phyloP scores from a whole-genome alignment of 2,797 vertebrate species.

The Kryptolebias ocellatus region DNA sequence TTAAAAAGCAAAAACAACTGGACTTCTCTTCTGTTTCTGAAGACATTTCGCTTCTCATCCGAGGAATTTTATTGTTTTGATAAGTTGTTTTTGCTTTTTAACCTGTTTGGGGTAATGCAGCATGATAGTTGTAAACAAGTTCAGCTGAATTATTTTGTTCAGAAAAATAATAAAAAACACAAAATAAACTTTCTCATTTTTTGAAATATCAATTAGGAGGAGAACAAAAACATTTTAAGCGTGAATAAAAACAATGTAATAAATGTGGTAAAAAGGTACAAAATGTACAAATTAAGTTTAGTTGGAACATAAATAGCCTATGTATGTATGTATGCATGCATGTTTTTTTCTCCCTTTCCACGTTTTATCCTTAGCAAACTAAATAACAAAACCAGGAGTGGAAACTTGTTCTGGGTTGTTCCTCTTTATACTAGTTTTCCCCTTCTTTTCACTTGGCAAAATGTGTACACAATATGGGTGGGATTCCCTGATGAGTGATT shows the following conservation, averaged over 20 bases:
- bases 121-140: background rate
- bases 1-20: no score
- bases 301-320: background rate
- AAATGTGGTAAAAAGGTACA: no score
- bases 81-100: no score
- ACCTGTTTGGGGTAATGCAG: background rate
- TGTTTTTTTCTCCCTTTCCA: conserved; percentile 5
- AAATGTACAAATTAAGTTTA: background rate
- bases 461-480: conserved; percentile 41
- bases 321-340: background rate
- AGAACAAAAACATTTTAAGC: no score
- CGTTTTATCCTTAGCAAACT: conserved; percentile 18
- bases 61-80: no score
- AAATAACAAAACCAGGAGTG: conserved; percentile 25
- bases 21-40: no score
- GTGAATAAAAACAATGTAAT: no score
- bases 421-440: conserved; percentile 26
- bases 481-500: conserved; percentile 62
- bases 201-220: background rate
- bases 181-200: background rate
- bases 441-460: conserved; percentile 41
- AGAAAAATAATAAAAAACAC: background rate
- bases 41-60: no score
- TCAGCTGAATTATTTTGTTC: no score
- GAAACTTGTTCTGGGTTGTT: conserved; percentile 11